phyloP scores from a whole-genome alignment of 2,797 vertebrate species.

The Threskiornis aethiopicus region DNA sequence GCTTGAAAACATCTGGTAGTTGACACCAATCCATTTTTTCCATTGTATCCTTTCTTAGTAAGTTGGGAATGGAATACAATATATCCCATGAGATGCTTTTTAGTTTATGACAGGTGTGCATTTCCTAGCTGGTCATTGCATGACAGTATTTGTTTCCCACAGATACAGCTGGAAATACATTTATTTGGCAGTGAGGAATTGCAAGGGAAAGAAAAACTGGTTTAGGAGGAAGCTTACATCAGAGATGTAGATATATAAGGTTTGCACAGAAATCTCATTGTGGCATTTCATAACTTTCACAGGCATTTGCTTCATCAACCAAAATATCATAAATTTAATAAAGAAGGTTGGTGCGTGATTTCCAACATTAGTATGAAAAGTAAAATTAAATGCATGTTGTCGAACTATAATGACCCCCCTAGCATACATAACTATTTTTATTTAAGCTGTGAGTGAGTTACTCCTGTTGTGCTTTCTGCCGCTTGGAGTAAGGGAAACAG shows the following conservation, averaged over 20 bases:
- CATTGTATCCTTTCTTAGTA: conserved; percentile 71
- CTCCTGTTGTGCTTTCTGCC: neutral
- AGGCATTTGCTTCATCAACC: neutral
- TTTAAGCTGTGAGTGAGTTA: neutral
- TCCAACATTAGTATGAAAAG: neutral
- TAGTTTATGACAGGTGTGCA: conserved; percentile 75
- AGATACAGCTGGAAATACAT: conserved; percentile 74
- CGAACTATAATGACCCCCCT: neutral
- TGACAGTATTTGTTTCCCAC: conserved; percentile 69
- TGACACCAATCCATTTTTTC: conserved; percentile 74
- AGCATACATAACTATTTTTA: neutral
- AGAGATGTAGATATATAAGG: neutral
- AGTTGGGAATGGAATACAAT: conserved; percentile 70
- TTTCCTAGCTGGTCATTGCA: conserved; percentile 70
- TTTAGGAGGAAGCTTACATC: conserved; percentile 34
- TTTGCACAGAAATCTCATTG: conserved; percentile 1
- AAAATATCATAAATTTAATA: neutral
- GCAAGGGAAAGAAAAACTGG: neutral
- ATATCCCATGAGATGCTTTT: conserved; percentile 64
- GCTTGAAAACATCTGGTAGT: conserved; percentile 77
- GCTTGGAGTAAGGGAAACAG: neutral
- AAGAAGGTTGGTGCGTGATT: neutral
- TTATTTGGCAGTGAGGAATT: conserved; percentile 65
- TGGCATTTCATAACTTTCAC: neutral
- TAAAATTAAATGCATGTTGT: neutral